Conservation (phyloP, 2,888 invertebrate species). For the Myathropa florea region DNA sequence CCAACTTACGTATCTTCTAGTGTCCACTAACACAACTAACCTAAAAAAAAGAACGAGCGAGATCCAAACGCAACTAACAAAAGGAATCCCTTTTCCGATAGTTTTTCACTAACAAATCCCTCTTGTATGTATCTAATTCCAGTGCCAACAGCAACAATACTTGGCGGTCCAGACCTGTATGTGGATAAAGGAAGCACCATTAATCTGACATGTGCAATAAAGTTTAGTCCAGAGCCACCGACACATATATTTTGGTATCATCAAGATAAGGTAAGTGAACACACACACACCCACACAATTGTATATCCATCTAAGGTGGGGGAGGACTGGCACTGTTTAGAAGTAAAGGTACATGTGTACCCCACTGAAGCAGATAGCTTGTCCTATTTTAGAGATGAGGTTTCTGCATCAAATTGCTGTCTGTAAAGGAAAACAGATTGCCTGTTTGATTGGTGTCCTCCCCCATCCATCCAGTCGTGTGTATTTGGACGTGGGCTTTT, state of each 20-base stretch:
- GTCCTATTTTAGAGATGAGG: constrained; percentile 25
- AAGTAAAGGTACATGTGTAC: constrained; percentile 7
- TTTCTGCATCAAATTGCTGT: constrained; percentile 49
- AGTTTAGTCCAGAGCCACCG: constrained; percentile 92
- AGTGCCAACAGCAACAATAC: constrained; percentile 91
- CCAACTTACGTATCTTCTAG: not conserved
- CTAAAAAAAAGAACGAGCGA: not conserved
- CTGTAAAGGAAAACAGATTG: constrained; percentile 54
- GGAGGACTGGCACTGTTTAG: not conserved
- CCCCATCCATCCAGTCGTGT: not conserved
- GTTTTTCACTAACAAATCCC: constrained; percentile 75
- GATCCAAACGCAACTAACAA: constrained; percentile 35
- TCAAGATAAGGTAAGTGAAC: constrained; percentile 91
- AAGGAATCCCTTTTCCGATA: constrained; percentile 32
- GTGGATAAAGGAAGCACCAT: constrained; percentile 92
- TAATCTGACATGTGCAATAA: constrained; percentile 90
- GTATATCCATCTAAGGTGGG: not conserved
- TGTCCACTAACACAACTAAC: constrained; percentile 52
- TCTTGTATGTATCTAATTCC: constrained; percentile 75
- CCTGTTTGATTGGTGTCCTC: constrained; percentile 50
- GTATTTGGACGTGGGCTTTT: not conserved
- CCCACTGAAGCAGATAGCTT: constrained; percentile 33
- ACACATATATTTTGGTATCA: constrained; percentile 98
- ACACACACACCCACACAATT: not conserved
- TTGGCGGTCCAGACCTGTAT: constrained; percentile 90